Base-by-base conservation (phyloP, 2,888 invertebrate genomes). In the Meta bourneti region DNA sequence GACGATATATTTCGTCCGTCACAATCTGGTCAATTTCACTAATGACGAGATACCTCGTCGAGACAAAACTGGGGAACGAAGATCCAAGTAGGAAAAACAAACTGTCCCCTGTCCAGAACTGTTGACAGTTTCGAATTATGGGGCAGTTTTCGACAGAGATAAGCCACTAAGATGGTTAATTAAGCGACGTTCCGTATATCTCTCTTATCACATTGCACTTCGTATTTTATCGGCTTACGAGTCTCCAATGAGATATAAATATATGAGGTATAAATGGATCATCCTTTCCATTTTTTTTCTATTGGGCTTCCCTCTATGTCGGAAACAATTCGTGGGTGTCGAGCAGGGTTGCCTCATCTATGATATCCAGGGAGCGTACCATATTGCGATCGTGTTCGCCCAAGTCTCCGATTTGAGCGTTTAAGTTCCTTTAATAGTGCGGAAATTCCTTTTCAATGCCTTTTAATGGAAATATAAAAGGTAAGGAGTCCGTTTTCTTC, bases 261-360 rank as follows among this genome's bases (percentile, higher is more conserved):
- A 52, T 34, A 34, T 34, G 34, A 34, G 1, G n/a, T 9, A 61
- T n/a, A 69, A 13, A 9, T 5, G 19, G 48, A 72, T 13, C 71
- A 92, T 89, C 92, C 84, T 92, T 89, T 75, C 88, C 92, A 77
- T 92, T 92, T 92, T 92, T 61, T 92, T 92, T 34, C 92, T 84
- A 19, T 88, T 92, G 4, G 88, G 79, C 48, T 92, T 92, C 34
- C 88, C 92, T 89, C 11, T 85, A 34, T 6, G 81, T 92, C 13
- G 92, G 84, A 69, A 92, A 84, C 54, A 92, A 78, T 61, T 89
- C 92, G 51, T 92, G 54, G 0, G 77, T 84, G 54, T 92, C 92
- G 5, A 89, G 69, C 6, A 92, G 84, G 0, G 92, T 89, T 54
- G 92, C 88, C 13, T 89, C 75, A 69, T 92, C 92, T 13, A 92